Conservation (phyloP, 2,888 invertebrate species). For the Heliconius erato region DNA sequence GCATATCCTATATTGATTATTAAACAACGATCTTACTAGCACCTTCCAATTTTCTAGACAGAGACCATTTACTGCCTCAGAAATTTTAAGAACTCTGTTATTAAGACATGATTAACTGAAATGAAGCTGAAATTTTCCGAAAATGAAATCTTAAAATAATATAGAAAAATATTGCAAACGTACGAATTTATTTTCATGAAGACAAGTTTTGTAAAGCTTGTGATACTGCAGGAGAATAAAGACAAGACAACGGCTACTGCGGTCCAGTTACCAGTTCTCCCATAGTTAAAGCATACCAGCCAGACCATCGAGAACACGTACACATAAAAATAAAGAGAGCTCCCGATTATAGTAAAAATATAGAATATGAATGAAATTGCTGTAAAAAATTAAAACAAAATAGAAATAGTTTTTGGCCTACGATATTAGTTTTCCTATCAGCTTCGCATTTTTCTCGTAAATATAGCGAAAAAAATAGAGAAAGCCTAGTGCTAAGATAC, state of each 20-base stretch:
- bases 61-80: too few species aligned
- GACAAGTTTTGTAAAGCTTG: constrained; percentile 61
- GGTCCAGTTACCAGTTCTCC: constrained; percentile 58
- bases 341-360: constrained; percentile 51
- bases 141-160: too few species aligned
- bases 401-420: too few species aligned
- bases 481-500: neutral
- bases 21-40: neutral
- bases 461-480: too few species aligned
- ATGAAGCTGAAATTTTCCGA: too few species aligned
- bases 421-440: neutral
- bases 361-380: constrained; percentile 60
- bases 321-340: constrained; percentile 61
- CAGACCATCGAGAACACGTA: constrained; percentile 64
- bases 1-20: neutral
- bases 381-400: constrained; percentile 43
- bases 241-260: constrained; percentile 62
- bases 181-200: constrained; percentile 63
- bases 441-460: neutral
- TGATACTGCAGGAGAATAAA: constrained; percentile 61
- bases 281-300: constrained; percentile 61
- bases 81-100: too few species aligned
- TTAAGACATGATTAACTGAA: too few species aligned
- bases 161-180: constrained; percentile 45
- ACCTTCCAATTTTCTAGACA: neutral